Evolutionary conservation across 2,888 invertebrate species (phyloP), one percentile per base, ranked within the genome.

Genomic region (Eristalinus aeneus): DNA sequence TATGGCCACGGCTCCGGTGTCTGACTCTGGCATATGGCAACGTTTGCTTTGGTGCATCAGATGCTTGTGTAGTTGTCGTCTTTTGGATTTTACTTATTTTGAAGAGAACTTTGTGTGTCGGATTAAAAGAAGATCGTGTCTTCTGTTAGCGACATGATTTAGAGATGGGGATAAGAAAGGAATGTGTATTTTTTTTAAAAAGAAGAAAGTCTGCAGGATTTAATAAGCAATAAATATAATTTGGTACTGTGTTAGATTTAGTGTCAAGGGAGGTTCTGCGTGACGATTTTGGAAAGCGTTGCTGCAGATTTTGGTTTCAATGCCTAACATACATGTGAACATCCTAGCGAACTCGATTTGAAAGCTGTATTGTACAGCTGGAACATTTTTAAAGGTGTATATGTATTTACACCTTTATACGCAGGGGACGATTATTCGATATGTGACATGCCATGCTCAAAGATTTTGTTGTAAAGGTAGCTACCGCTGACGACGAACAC

Each of bases 11-110:
- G 46, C n/a, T 46, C 5, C 36, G 68, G 36, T 36, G 32, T 23
- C 11, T 61, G 36, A 16, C 20, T 23, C 11, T 61, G 72, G 32
- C 54, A 16, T 16, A 46, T 53, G 46, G 53, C 31, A 31, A 53
- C 23, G 39, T 31, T 39, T 46, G 39, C 4, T 16, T 72, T 12
- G 27, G 27, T 69, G 46, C 31, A 53, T 67, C 53, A 1, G 32
- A 67, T 65, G 53, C 54, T 53, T 67, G 63, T 39, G 63, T 64
- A 36, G 63, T 22, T 63, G 63, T 64, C 23, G 36, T 64, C 23
- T 12, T 23, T 23, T 23, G 39, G 12, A 23, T 39, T 12, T 6
- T 39, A 12, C 22, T 63, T 34, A 22, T 63, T 63, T 60, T 22
- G 20, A 34, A 31, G 27, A 11, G n/a, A 36, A 36, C 20, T 10